These are phyloP conservation scores for Myotis findleyi DNA, from an alignment of 2,797 vertebrate species.

Conservation along the genomic window DNA sequence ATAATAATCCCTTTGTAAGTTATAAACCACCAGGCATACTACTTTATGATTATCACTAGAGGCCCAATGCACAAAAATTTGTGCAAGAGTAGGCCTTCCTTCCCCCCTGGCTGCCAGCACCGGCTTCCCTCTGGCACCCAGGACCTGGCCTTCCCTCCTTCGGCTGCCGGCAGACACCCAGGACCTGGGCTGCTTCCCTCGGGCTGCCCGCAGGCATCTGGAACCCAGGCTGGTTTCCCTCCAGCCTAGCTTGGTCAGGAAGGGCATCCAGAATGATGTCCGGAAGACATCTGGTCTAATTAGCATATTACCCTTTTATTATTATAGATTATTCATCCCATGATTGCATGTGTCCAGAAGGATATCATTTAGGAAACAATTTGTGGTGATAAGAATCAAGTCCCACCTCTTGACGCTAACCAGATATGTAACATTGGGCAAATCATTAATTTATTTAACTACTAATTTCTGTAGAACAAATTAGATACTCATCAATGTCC, in stretches of 20 bases:
- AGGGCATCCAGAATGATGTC: too few relatives aligned
- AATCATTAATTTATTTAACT: not conserved
- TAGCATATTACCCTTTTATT: too few relatives aligned
- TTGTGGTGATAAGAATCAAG: not conserved
- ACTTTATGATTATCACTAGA: not conserved
- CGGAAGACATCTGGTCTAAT: too few relatives aligned
- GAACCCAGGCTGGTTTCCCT: too few relatives aligned
- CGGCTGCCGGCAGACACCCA: accelerated
- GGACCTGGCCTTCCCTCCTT: too few relatives aligned
- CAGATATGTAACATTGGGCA: not conserved
- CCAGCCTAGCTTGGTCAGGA: too few relatives aligned
- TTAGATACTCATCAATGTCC: not conserved
- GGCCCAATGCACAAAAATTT: too few relatives aligned
- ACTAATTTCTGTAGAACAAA: not conserved
- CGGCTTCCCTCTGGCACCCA: too few relatives aligned
- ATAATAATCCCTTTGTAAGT: not conserved
- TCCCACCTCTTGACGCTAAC: not conserved
- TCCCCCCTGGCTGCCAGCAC: too few relatives aligned
- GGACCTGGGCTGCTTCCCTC: too few relatives aligned
- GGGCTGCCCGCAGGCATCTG: too few relatives aligned
- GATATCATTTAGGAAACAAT: not conserved
- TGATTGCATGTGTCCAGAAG: not conserved
- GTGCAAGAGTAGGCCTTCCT: too few relatives aligned
- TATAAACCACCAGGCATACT: not conserved
- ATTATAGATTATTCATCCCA: not conserved